Conservation (phyloP, 2,113 vertebrate species). For the Cynocephalus volans region DNA sequence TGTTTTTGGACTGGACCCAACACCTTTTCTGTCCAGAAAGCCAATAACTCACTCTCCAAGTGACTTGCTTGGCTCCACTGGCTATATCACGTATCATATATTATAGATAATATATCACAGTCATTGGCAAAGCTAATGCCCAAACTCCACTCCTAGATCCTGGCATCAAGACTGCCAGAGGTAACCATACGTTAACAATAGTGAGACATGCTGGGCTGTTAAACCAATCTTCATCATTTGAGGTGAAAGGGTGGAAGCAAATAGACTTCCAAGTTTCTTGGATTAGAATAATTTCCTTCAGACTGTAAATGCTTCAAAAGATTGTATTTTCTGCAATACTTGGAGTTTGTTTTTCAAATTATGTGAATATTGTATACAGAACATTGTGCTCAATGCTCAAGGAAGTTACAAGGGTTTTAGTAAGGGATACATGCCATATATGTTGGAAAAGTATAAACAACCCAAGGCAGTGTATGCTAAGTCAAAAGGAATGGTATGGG, state of each 20-base stretch:
- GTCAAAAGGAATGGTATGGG: slow-evolving; percentile 36
- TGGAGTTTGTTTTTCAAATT: slow-evolving; percentile 76
- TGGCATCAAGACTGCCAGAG: slow-evolving; percentile 68
- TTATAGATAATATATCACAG: slow-evolving; percentile 84
- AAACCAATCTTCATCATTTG: slow-evolving; percentile 77
- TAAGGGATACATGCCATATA: background rate
- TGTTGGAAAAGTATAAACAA: slow-evolving; percentile 56
- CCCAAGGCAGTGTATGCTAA: background rate
- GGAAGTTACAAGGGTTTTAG: background rate
- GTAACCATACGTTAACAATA: slow-evolving; percentile 70
- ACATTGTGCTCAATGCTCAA: slow-evolving; percentile 53
- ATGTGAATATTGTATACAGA: slow-evolving; percentile 68
- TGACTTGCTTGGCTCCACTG: slow-evolving; percentile 83
- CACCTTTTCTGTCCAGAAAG: slow-evolving; percentile 83
- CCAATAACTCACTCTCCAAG: slow-evolving; percentile 83
- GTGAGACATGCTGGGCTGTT: slow-evolving; percentile 72
- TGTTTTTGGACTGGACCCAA: slow-evolving; percentile 85
- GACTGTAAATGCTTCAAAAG: slow-evolving; percentile 75
- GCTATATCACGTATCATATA: slow-evolving; percentile 83
- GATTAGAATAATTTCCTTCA: slow-evolving; percentile 79
- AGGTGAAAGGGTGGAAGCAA: slow-evolving; percentile 72
- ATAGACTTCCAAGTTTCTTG: slow-evolving; percentile 76
- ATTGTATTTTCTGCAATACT: slow-evolving; percentile 75
- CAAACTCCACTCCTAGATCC: slow-evolving; percentile 69
- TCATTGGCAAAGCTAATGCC: slow-evolving; percentile 81